phyloP scores from a whole-genome alignment of 2,113 vertebrate species.

The Heliornis fulica region DNA sequence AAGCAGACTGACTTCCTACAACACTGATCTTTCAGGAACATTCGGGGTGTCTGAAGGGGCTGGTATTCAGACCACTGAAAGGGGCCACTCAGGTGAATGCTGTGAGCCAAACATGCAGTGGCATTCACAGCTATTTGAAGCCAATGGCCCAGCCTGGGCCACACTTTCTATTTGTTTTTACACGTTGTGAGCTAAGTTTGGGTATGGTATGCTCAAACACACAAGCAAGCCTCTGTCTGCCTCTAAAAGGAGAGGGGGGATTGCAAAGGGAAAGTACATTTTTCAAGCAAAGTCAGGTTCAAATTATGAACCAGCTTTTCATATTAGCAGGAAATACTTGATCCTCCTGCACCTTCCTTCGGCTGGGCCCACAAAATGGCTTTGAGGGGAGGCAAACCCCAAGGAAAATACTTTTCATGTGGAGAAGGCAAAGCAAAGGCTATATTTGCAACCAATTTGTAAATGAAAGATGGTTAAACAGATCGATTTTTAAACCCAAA shows the following conservation, averaged over 20 bases:
- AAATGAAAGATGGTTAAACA: neutral
- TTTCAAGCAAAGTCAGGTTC: neutral
- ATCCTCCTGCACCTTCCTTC: neutral
- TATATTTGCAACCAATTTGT: neutral
- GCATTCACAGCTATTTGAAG: slow-evolving; percentile 5
- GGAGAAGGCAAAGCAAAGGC: neutral
- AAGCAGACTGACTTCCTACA: neutral
- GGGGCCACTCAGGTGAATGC: slow-evolving; percentile 8
- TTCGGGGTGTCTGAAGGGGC: neutral
- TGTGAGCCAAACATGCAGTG: neutral
- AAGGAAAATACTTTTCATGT: neutral
- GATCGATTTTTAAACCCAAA: neutral
- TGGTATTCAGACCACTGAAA: slow-evolving; percentile 37
- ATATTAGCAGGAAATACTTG: slow-evolving; percentile 41
- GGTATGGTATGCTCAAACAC: neutral
- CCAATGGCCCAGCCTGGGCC: slow-evolving; percentile 4
- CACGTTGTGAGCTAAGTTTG: neutral
- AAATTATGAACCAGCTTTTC: slow-evolving; percentile 26
- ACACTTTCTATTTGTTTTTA: slow-evolving; percentile 7
- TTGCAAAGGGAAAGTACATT: neutral
- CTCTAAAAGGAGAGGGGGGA: neutral
- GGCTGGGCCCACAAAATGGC: neutral
- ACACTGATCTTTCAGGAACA: neutral
- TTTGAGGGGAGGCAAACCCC: neutral
- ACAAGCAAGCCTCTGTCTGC: slow-evolving; percentile 52